Evolutionary conservation across 2,113 vertebrate species (phyloP).

Genomic region (Raja brachyura): DNA sequence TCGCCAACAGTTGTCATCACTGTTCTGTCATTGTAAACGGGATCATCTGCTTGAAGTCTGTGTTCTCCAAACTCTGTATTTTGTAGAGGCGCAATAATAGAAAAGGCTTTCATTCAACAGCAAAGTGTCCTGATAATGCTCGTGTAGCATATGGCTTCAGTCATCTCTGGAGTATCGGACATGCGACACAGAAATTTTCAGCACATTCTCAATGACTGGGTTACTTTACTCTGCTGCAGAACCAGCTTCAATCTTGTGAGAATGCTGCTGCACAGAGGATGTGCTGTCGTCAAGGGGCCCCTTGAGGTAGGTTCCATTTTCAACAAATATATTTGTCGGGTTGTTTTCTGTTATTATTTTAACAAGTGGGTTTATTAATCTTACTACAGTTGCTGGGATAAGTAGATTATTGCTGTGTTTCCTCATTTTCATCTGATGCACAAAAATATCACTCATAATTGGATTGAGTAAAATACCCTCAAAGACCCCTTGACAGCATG

Average conservation of each 20-base stretch:
- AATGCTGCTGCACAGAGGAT: conserved; percentile 53
- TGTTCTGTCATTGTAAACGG: conserved; percentile 45
- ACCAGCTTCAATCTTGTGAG: conserved; percentile 56
- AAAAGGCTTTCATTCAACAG: conserved; percentile 41
- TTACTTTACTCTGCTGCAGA: conserved; percentile 58
- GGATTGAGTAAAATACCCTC: neutral
- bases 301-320: conserved; percentile 66
- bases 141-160: conserved; percentile 39
- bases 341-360: neutral
- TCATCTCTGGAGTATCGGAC: neutral
- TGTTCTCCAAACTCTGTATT: conserved; percentile 45
- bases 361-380: neutral
- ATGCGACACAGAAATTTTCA: neutral
- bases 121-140: conserved; percentile 46
- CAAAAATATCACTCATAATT: neutral
- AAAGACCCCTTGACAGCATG: conserved; percentile 34
- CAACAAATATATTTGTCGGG: neutral
- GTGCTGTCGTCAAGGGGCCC: conserved; percentile 63
- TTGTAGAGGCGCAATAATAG: conserved; percentile 53
- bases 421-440: no score
- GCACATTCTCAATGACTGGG: conserved; percentile 26
- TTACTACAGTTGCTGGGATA: neutral
- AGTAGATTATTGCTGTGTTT: neutral
- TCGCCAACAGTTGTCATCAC: conserved; percentile 52
- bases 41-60: conserved; percentile 49